Base-by-base conservation (phyloP, 2,797 vertebrate species). In the Novumbra hubbsi region DNA sequence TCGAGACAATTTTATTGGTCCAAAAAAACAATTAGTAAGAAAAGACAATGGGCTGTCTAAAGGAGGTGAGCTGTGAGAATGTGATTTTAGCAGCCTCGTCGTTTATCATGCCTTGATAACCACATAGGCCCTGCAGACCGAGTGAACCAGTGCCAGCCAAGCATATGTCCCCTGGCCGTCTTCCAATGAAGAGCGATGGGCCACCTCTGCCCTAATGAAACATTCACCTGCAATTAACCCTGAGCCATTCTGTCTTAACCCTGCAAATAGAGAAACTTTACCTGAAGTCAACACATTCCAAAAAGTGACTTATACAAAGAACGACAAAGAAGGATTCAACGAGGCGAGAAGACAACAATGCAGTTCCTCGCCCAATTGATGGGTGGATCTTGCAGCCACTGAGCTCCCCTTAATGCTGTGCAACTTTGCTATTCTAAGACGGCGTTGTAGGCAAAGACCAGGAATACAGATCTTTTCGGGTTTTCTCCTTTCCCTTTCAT, bases 401-500 rank as follows among this genome's bases (percentile, higher is more conserved):
- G 55, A 34, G 41, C 66, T 68, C 45, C 73, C 68, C 52, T 63
- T 21, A 17, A 69, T 71, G 49, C 63, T 49, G 67, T 72, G 70
- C 73, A 64, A 74, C 72, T 48, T 11, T 52, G 74, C 75, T 83
- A 86, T 83, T 87, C 77, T 64, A 76, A 74, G 76, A 73, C 82
- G 70, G 70, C 45, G 70, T 60, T 24, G 3, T 60, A 60, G 19
- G 21, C 55, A 60, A 71, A 7, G 17, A 63, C 60, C 41, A 16
- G 62, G 80, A 75, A 82, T 81, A 80, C 15, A 11, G 0, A 1
- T 2, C 38, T 73, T 67, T 76, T 27, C 78, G 85, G 81, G 6
- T 24, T 41, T 89, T 88, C 65, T 79, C 76, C 87, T 87, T 63
- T 79, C 76, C 87, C 83, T 88, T 76, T 85, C 78, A 86, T 88